A percentile compares a stretch with the other conserved stretches of the same genome.
Evolutionary conservation across 2,113 vertebrate genomes (phyloP).

Genomic region (Muscicapa adusta): DNA sequence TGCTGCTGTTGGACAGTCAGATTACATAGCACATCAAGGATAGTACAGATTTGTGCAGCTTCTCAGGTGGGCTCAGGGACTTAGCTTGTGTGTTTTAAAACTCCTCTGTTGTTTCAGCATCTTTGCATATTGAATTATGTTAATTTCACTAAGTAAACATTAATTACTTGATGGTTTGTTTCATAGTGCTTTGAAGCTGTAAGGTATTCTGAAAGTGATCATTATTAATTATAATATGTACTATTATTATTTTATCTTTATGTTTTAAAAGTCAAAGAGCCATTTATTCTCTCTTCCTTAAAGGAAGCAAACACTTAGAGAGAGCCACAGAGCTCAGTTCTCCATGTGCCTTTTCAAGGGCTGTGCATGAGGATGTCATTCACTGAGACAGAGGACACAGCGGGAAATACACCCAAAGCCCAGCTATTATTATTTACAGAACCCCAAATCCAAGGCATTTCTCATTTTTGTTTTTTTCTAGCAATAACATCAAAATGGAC

Average conservation of each 20-base stretch:
- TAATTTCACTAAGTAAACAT: constrained; percentile 2
- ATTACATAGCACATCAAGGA: background rate
- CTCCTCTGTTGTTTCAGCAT: background rate
- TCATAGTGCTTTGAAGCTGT: background rate
- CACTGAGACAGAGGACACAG: background rate
- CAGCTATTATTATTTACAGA: background rate
- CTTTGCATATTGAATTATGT: background rate
- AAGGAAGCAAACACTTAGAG: background rate
- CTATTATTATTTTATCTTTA: background rate
- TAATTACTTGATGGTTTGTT: background rate
- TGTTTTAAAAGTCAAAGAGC: background rate
- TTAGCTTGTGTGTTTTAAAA: background rate
- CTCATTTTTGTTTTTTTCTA: background rate
- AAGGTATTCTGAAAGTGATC: background rate
- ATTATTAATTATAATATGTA: background rate
- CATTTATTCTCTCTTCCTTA: background rate
- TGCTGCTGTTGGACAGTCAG: background rate
- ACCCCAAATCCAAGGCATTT: background rate
- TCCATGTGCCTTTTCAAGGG: background rate
- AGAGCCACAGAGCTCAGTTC: background rate
- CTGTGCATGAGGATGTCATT: background rate
- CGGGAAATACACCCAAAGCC: background rate
- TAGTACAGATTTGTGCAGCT: background rate
- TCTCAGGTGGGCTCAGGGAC: background rate
- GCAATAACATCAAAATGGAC: background rate